These are phyloP conservation scores for Deroplatys truncata DNA, from an alignment of 2,888 invertebrate species.

Conservation along the genomic window DNA sequence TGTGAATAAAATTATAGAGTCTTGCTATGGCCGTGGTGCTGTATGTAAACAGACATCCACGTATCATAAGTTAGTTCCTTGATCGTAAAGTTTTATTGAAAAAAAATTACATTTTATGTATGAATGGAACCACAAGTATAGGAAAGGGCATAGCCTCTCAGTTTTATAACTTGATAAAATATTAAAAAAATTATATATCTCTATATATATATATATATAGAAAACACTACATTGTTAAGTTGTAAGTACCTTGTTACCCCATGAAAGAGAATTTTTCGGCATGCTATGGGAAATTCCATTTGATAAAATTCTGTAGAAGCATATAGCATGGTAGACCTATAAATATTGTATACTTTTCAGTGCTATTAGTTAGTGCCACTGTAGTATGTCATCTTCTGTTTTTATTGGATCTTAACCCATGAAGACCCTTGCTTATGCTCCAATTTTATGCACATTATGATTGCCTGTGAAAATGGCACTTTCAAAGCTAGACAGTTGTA, in stretches of 20 bases:
- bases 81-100: slow-evolving; percentile 12
- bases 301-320: slow-evolving; percentile 21
- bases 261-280: slow-evolving; percentile 16
- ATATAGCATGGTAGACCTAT: slow-evolving; percentile 30
- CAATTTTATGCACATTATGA: not conserved
- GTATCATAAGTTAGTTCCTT: slow-evolving; percentile 20
- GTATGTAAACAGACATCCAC: slow-evolving; percentile 7
- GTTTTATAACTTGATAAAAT: not conserved
- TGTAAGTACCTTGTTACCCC: slow-evolving; percentile 24
- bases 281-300: slow-evolving; percentile 24
- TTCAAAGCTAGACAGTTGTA: not conserved
- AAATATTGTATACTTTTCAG: slow-evolving; percentile 29
- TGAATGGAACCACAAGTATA: not conserved
- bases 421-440: slow-evolving; percentile 19
- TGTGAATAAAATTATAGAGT: not conserved
- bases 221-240: slow-evolving; percentile 12
- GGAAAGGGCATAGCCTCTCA: not conserved
- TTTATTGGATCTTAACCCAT: slow-evolving; percentile 18
- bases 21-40: not conserved
- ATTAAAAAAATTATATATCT: not conserved
- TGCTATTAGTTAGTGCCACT: slow-evolving; percentile 28
- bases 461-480: not conserved
- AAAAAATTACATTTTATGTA: slow-evolving; percentile 6
- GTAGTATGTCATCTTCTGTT: slow-evolving; percentile 23
- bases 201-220: not conserved